A percentile compares a stretch with the other conserved stretches of the same genome.
Conservation (phyloP, 2,888 invertebrate genomes). For the Phanerotoma sp. region DNA sequence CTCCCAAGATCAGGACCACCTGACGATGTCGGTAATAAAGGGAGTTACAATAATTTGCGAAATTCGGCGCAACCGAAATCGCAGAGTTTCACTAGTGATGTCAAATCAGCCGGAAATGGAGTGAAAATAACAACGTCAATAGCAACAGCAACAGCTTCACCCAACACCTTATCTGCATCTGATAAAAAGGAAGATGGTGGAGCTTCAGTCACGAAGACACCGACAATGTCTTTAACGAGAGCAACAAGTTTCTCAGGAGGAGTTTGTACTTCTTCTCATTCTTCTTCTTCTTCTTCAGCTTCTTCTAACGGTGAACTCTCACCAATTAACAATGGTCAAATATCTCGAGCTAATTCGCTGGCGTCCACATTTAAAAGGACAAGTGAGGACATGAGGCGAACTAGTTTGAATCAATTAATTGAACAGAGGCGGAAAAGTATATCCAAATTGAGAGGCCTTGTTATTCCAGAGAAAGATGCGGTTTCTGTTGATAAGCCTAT, state of each 20-base stretch:
- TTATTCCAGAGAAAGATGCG: constrained; percentile 76
- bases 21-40: constrained; percentile 27
- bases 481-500: constrained; percentile 62
- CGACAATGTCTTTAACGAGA: constrained; percentile 39
- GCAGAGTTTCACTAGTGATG: constrained; percentile 21
- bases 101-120: constrained; percentile 12
- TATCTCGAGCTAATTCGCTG: constrained; percentile 48
- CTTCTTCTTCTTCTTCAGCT: too few relatives aligned
- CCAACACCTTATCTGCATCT: neutral
- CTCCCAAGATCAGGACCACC: constrained; percentile 36
- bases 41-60: constrained; percentile 28
- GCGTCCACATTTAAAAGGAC: constrained; percentile 47
- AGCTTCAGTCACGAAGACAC: constrained; percentile 1
- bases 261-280: too few relatives aligned
- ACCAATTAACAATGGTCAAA: constrained; percentile 37
- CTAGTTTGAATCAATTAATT: constrained; percentile 72
- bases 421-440: constrained; percentile 81
- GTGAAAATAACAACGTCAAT: neutral
- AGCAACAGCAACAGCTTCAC: too few relatives aligned
- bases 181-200: constrained; percentile 6
- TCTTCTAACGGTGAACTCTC: constrained; percentile 57
- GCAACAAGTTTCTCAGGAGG: constrained; percentile 57
- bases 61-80: too few relatives aligned
- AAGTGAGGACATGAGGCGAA: constrained; percentile 61
- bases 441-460: constrained; percentile 83